phyloP scores from a whole-genome alignment of 2,113 vertebrate genomes.

The Varanus komodoensis region DNA sequence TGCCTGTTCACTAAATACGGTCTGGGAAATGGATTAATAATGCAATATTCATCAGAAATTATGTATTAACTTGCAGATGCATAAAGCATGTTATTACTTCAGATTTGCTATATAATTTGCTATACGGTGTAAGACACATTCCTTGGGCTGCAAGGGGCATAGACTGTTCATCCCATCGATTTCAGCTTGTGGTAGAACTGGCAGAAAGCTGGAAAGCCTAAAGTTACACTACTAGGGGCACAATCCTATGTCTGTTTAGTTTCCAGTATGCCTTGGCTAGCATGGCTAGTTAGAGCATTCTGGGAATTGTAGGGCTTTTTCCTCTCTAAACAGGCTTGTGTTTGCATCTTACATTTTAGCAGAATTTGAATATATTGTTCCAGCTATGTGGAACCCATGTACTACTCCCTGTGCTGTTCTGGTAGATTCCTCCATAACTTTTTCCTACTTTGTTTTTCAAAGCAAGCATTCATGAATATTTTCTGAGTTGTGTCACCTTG shows the following conservation, averaged over 20 bases:
- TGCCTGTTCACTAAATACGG: neutral
- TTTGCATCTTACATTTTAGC: neutral
- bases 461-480: neutral
- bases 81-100: neutral
- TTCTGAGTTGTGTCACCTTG: neutral
- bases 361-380: no score
- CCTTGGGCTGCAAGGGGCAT: neutral
- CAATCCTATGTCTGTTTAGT: no score
- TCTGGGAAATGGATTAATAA: neutral
- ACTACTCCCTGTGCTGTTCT: neutral
- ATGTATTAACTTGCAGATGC: neutral
- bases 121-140: neutral
- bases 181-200: neutral
- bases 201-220: neutral
- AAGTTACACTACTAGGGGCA: neutral
- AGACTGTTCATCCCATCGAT: neutral
- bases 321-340: no score
- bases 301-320: no score
- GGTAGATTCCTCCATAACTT: neutral
- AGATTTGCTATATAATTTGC: neutral
- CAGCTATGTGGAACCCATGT: neutral
- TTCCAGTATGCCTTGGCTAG: no score
- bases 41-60: neutral
- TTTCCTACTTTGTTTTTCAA: neutral
- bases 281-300: no score